Evolutionary conservation across 2,797 vertebrate genomes (phyloP).

Genomic region (Nannoperca obscura): DNA sequence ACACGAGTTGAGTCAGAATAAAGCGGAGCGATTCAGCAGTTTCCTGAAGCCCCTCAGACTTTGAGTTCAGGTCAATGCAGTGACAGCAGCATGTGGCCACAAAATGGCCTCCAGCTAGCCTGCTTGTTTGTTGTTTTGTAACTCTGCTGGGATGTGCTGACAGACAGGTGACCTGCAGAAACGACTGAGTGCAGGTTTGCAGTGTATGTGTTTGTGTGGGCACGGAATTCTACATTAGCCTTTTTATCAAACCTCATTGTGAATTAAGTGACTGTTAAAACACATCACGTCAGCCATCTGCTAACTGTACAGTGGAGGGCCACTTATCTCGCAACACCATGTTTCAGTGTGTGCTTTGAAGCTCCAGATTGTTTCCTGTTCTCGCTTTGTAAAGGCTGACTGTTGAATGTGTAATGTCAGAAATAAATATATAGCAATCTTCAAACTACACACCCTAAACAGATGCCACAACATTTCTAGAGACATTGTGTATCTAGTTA

Average conservation of each 20-base stretch:
- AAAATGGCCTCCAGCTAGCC: slow-evolving; percentile 57
- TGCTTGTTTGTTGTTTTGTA: slow-evolving; percentile 30
- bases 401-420: slow-evolving; percentile 4
- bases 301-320: slow-evolving; percentile 13
- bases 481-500: not conserved
- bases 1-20: slow-evolving; percentile 48
- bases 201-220: not conserved
- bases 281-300: slow-evolving; percentile 6
- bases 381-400: not conserved
- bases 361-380: slow-evolving; percentile 25
- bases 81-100: slow-evolving; percentile 57
- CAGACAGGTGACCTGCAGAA: slow-evolving; percentile 48
- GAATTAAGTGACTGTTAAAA: slow-evolving; percentile 29
- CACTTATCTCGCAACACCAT: slow-evolving; percentile 27
- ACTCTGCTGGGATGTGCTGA: slow-evolving; percentile 25
- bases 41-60: slow-evolving; percentile 49
- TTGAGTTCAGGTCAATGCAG: slow-evolving; percentile 55
- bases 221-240: not conserved
- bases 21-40: slow-evolving; percentile 50
- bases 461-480: not conserved
- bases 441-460: not conserved
- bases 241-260: slow-evolving; percentile 2
- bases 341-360: slow-evolving; percentile 23
- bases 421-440: not conserved
- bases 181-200: not conserved